phyloP scores from a whole-genome alignment of 2,888 invertebrate species.

The Plagodis dolabraria region DNA sequence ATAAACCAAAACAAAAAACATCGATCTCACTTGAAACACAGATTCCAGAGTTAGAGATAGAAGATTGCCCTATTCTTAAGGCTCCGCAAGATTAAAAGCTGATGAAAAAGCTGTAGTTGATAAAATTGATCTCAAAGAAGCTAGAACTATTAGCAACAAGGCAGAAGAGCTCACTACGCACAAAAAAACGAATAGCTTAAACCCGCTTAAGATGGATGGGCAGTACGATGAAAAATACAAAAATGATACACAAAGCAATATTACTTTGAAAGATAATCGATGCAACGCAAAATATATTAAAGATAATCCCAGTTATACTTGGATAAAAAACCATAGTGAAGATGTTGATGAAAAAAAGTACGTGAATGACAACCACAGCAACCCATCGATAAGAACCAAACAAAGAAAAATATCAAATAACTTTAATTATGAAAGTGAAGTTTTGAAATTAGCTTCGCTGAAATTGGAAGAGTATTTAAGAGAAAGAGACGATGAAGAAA shows the following conservation, averaged over 20 bases:
- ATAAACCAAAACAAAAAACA: slow-evolving; percentile 73
- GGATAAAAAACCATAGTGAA: slow-evolving; percentile 57
- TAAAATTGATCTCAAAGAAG: slow-evolving; percentile 70
- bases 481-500: slow-evolving; percentile 61
- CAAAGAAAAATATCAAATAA: slow-evolving; percentile 80
- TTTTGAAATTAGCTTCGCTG: slow-evolving; percentile 81
- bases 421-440: slow-evolving; percentile 86
- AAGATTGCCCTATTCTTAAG: slow-evolving; percentile 79
- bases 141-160: slow-evolving; percentile 67
- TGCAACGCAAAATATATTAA: background rate
- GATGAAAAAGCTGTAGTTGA: slow-evolving; percentile 79
- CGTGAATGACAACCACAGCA: slow-evolving; percentile 76
- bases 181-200: slow-evolving; percentile 64
- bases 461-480: slow-evolving; percentile 80
- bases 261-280: slow-evolving; percentile 52
- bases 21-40: slow-evolving; percentile 66
- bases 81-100: slow-evolving; percentile 79
- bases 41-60: slow-evolving; percentile 80
- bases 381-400: slow-evolving; percentile 67
- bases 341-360: slow-evolving; percentile 75
- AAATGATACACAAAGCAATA: background rate
- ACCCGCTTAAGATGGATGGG: slow-evolving; percentile 73
- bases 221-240: slow-evolving; percentile 33
- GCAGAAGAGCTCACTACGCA: slow-evolving; percentile 65
- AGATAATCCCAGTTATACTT: background rate